phyloP scores from a whole-genome alignment of 2,113 vertebrate species.

The Verasper variegatus region DNA sequence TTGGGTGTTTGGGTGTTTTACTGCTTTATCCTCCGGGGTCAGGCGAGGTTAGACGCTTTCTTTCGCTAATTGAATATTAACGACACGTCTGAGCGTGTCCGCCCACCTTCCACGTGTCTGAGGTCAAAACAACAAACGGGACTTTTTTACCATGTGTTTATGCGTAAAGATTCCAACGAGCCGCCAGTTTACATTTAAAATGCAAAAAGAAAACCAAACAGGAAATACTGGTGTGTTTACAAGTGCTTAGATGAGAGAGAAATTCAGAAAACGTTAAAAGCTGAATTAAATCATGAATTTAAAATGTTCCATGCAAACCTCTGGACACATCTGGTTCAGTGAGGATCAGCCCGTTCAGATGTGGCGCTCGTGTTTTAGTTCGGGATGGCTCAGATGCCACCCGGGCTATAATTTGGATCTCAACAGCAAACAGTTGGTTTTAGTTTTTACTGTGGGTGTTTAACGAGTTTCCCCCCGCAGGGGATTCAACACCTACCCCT shows the following conservation, averaged over 20 bases:
- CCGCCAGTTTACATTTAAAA: background rate
- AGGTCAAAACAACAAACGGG: background rate
- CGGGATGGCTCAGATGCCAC: constrained; percentile 20
- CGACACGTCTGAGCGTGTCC: constrained; percentile 11
- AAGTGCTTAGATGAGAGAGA: background rate
- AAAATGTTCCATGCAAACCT: background rate
- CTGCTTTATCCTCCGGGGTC: constrained; percentile 21
- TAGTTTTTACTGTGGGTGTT: constrained; percentile 50
- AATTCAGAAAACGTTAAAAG: background rate
- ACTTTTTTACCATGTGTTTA: background rate
- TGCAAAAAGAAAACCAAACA: background rate
- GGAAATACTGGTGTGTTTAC: background rate
- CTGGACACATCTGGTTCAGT: background rate
- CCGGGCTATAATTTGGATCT: constrained; percentile 27
- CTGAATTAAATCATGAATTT: background rate
- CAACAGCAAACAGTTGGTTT: constrained; percentile 61
- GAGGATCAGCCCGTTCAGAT: background rate
- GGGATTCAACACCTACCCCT: constrained; percentile 2
- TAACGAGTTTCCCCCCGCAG: constrained; percentile 43
- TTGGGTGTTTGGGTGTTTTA: background rate
- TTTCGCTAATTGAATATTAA: constrained; percentile 53
- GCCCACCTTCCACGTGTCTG: constrained; percentile 13
- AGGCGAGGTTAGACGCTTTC: constrained; percentile 31
- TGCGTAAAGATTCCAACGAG: background rate
- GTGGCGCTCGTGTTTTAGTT: background rate